These are phyloP conservation scores for Aramus guarauna DNA, from an alignment of 2,113 vertebrate species.

Conservation along the genomic window DNA sequence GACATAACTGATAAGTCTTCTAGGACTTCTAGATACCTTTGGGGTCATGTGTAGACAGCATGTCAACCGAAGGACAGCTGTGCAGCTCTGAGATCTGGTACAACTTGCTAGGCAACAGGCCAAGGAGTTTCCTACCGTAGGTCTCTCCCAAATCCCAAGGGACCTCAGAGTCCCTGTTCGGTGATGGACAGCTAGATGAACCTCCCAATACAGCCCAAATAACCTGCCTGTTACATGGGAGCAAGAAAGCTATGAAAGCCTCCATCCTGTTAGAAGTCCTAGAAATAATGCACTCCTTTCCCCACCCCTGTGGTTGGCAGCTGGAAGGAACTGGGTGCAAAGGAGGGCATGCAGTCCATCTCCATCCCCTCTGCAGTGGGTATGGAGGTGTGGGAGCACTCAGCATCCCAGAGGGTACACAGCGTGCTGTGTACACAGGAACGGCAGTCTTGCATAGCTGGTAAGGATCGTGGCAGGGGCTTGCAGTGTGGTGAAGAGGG, in stretches of 20 bases:
- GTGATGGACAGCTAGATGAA: neutral
- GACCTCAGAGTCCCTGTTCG: accelerated
- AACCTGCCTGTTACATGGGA: neutral
- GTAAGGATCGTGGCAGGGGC: neutral
- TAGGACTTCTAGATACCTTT: neutral
- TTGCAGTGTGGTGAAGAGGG: neutral
- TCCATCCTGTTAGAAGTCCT: neutral
- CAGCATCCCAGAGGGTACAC: neutral
- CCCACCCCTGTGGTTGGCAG: neutral
- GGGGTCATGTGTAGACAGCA: neutral
- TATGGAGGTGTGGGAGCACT: neutral
- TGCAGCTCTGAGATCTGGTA: neutral
- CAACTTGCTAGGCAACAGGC: neutral
- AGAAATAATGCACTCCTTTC: neutral
- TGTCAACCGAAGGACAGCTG: neutral
- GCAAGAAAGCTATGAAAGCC: neutral
- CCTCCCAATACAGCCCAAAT: neutral
- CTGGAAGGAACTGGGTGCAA: neutral
- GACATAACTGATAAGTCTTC: neutral
- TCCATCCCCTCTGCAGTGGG: neutral
- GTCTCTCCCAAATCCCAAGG: neutral
- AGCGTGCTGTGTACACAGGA: neutral
- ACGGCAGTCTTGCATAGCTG: neutral
- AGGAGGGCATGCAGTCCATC: neutral
- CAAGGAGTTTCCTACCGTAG: neutral